A percentile compares a stretch with the other conserved stretches of the same genome.
Conservation (phyloP, 2,888 invertebrate species). For the Cyaniris semiargus region DNA sequence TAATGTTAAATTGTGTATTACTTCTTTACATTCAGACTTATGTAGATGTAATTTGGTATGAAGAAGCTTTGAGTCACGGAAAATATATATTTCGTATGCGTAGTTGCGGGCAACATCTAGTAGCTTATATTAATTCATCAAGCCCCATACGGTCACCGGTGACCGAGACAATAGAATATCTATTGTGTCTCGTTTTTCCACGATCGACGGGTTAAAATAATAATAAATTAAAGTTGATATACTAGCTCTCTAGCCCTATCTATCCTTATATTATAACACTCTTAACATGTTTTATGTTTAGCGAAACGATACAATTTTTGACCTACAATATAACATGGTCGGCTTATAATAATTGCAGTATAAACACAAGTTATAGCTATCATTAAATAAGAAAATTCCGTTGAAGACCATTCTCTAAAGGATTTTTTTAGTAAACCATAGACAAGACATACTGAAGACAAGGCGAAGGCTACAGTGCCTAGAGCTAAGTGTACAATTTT, state of each 20-base stretch:
- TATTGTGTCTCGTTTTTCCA: too few relatives aligned
- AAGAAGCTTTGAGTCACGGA: too few relatives aligned
- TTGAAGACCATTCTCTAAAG: conserved; percentile 46
- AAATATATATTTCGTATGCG: too few relatives aligned
- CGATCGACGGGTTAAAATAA: too few relatives aligned
- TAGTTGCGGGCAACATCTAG: not conserved
- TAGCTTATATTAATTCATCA: too few relatives aligned
- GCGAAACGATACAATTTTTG: conserved; percentile 35
- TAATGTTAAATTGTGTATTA: not conserved
- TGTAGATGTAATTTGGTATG: not conserved
- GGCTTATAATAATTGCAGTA: conserved; percentile 41
- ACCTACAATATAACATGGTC: conserved; percentile 38
- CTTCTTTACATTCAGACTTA: not conserved
- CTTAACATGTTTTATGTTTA: conserved; percentile 39
- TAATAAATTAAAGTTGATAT: too few relatives aligned
- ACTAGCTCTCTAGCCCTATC: too few relatives aligned
- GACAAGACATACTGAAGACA: conserved; percentile 44
- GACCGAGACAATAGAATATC: too few relatives aligned
- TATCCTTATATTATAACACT: conserved; percentile 29
- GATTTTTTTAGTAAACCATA: conserved; percentile 45
- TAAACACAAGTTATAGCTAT: conserved; percentile 42
- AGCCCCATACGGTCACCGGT: too few relatives aligned
- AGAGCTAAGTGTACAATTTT: conserved; percentile 44
- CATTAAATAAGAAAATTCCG: conserved; percentile 43
- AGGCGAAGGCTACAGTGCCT: conserved; percentile 42